Percentiles rank a stretch among this genome's conserved stretches.
These are phyloP conservation scores for Eilema caniola DNA, from an alignment of 2,888 invertebrate species.

Conservation along the genomic window DNA sequence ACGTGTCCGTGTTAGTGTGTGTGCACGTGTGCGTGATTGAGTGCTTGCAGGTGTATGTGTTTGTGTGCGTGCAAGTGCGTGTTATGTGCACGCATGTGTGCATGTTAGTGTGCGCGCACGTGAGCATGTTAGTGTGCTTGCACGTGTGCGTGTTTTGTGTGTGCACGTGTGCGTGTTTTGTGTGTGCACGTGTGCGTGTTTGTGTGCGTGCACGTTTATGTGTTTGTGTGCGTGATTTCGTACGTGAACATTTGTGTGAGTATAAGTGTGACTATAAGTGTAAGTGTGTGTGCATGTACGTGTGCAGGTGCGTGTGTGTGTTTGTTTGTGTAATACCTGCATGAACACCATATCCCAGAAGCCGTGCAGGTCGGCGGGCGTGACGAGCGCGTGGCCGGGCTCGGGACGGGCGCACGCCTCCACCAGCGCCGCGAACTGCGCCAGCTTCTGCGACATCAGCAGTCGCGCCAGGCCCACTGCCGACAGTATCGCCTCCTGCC, in stretches of 20 bases:
- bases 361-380: conserved; percentile 91
- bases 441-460: conserved; percentile 91
- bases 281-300: neutral
- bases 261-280: neutral
- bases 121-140: neutral
- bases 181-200: neutral
- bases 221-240: neutral
- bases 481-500: conserved; percentile 87
- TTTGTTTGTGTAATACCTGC: conserved; percentile 84
- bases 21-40: no score
- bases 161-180: no score
- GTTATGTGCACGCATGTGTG: neutral
- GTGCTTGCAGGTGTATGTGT: neutral
- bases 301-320: neutral
- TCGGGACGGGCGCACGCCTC: conserved; percentile 72
- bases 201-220: neutral
- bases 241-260: neutral
- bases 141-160: no score
- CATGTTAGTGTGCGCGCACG: neutral
- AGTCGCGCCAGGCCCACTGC: conserved; percentile 93
- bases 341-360: conserved; percentile 96
- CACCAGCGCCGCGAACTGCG: conserved; percentile 90
- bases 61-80: no score
- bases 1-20: neutral
- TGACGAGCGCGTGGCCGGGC: conserved; percentile 84